Evolutionary conservation across 2,113 vertebrate species (phyloP).

Genomic region (Campylorhamphus procurvoides): DNA sequence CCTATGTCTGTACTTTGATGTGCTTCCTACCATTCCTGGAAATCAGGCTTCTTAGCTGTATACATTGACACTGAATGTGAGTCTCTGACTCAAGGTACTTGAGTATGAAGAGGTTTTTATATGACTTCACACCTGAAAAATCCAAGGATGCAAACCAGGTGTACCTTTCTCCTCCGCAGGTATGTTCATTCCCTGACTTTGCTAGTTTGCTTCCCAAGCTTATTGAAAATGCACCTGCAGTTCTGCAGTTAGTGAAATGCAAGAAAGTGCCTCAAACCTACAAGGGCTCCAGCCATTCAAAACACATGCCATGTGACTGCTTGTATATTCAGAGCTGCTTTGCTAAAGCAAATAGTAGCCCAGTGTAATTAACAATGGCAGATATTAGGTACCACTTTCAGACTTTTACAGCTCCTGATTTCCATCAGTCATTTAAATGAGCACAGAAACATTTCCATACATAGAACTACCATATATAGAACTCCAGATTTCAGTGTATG

Average conservation of each 20-base stretch:
- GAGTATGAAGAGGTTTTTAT: neutral
- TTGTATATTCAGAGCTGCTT: neutral
- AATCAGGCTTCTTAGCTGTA: neutral
- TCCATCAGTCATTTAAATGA: neutral
- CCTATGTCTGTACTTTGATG: neutral
- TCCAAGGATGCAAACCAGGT: neutral
- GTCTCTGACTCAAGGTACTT: neutral
- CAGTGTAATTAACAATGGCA: neutral
- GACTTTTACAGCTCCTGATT: neutral
- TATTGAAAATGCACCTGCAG: neutral
- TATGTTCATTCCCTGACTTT: neutral
- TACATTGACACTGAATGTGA: fast-evolving
- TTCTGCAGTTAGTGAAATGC: neutral
- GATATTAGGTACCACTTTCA: neutral
- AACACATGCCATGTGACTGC: neutral
- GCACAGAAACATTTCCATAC: neutral
- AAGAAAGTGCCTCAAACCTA: neutral
- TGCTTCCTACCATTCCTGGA: neutral
- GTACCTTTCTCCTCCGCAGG: neutral
- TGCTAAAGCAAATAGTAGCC: neutral
- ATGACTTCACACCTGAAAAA: neutral
- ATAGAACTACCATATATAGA: neutral
- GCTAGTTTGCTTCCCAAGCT: neutral
- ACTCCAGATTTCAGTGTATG: neutral
- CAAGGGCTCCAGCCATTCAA: neutral